Evolutionary conservation across 2,113 vertebrate genomes (phyloP).

Genomic region (Rhegmatorhina hoffmannsi): DNA sequence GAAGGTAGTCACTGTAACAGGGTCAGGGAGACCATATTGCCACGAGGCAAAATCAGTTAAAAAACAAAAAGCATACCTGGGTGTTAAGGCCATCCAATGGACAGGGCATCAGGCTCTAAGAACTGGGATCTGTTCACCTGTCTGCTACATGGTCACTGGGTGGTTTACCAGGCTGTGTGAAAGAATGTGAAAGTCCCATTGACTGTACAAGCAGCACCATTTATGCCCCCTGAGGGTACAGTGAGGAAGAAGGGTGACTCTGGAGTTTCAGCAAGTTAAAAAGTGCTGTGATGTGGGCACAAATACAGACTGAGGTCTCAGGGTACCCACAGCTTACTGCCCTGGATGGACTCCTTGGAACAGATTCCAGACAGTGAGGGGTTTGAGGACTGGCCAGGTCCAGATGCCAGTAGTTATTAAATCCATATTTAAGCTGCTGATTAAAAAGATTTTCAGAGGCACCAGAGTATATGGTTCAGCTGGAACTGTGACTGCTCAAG

Average conservation of each 20-base stretch:
- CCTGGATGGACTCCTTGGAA: neutral
- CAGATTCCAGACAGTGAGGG: neutral
- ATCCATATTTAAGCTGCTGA: neutral
- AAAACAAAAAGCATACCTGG: neutral
- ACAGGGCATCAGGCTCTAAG: neutral
- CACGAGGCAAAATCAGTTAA: neutral
- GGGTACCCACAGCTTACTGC: neutral
- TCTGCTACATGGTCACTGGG: neutral
- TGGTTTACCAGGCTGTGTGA: neutral
- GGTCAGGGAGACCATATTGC: neutral
- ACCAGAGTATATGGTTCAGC: neutral
- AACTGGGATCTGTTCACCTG: neutral
- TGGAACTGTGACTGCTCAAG: neutral
- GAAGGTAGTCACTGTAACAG: neutral
- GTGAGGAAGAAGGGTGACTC: neutral
- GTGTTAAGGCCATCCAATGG: neutral
- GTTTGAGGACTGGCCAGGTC: neutral
- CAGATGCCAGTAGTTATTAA: neutral
- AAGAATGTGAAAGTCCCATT: neutral
- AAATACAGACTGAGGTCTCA: neutral
- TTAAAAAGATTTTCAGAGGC: neutral
- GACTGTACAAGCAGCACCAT: neutral
- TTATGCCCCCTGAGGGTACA: neutral
- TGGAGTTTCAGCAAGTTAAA: neutral
- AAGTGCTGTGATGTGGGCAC: neutral